Evolutionary conservation across 1,140 invertebrate genomes (phyloP).

Genomic region (Reticulitermes speratus): DNA sequence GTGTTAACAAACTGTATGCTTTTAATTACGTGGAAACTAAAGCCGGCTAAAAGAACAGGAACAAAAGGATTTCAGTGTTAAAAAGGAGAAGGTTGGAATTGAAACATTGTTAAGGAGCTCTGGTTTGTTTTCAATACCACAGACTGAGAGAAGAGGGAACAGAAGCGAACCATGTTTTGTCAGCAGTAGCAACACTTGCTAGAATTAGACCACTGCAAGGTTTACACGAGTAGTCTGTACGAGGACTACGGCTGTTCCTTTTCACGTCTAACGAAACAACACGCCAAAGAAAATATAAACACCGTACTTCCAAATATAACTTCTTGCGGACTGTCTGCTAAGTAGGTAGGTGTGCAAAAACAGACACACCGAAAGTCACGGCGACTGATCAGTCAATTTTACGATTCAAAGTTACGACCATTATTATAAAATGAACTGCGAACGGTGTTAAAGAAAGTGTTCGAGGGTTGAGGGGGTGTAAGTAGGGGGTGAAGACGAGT

Average conservation of each 20-base stretch:
- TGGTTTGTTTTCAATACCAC: neutral
- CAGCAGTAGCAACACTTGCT: neutral
- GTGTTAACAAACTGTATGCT: neutral
- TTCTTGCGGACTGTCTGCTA: neutral
- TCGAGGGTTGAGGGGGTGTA: too few species aligned
- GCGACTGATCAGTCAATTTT: neutral
- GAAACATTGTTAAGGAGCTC: neutral
- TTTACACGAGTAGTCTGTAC: neutral
- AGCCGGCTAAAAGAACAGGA: neutral
- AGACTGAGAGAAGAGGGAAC: neutral
- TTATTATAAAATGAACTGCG: too few species aligned
- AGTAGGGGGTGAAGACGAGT: too few species aligned
- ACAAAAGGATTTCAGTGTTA: neutral
- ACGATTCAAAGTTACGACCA: neutral
- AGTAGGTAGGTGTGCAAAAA: neutral
- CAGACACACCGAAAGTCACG: neutral
- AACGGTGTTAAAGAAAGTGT: too few species aligned
- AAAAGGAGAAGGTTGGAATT: neutral
- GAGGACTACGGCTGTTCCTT: neutral
- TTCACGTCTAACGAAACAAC: neutral
- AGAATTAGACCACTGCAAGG: neutral
- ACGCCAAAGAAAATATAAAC: neutral
- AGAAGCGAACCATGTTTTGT: neutral
- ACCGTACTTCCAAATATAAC: neutral
- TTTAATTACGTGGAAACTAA: conserved; percentile 17